phyloP scores from a whole-genome alignment of 2,113 vertebrate species.

The Oxyura jamaicensis region DNA sequence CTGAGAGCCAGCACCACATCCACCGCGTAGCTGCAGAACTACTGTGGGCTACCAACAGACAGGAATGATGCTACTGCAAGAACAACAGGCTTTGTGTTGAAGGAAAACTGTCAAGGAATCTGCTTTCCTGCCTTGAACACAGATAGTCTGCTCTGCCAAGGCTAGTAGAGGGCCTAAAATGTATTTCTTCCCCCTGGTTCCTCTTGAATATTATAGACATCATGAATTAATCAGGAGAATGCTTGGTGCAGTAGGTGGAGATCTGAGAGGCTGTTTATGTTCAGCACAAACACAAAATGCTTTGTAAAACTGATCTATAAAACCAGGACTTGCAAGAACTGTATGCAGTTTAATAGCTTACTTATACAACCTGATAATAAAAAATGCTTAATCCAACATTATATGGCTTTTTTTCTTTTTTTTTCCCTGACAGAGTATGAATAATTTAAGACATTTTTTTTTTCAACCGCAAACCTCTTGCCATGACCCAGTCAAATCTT shows the following conservation, averaged over 20 bases:
- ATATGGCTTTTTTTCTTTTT: neutral
- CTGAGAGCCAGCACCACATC: neutral
- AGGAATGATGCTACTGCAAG: constrained; percentile 25
- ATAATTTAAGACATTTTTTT: constrained; percentile 35
- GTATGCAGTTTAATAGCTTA: constrained; percentile 43
- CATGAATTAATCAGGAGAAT: constrained; percentile 64
- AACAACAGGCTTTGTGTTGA: neutral
- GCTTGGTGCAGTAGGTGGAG: constrained; percentile 20
- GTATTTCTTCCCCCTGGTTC: constrained; percentile 19
- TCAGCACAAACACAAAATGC: constrained; percentile 47
- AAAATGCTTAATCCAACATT: constrained; percentile 68
- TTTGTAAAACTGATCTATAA: constrained; percentile 65
- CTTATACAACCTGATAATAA: constrained; percentile 47
- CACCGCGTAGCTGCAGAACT: neutral
- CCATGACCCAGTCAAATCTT: neutral
- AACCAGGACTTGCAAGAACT: constrained; percentile 58
- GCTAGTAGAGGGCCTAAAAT: constrained; percentile 44
- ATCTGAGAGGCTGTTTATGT: constrained; percentile 44
- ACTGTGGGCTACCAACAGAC: neutral
- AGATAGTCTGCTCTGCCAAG: constrained; percentile 29
- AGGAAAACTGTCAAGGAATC: neutral
- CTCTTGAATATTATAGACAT: constrained; percentile 55
- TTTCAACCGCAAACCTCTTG: constrained; percentile 48
- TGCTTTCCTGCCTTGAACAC: constrained; percentile 42
- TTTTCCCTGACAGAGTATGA: neutral